Percentiles rank a stretch among this genome's conserved stretches.
phyloP scores from a whole-genome alignment of 2,888 invertebrate species.

The Falcaria lacertinaria region DNA sequence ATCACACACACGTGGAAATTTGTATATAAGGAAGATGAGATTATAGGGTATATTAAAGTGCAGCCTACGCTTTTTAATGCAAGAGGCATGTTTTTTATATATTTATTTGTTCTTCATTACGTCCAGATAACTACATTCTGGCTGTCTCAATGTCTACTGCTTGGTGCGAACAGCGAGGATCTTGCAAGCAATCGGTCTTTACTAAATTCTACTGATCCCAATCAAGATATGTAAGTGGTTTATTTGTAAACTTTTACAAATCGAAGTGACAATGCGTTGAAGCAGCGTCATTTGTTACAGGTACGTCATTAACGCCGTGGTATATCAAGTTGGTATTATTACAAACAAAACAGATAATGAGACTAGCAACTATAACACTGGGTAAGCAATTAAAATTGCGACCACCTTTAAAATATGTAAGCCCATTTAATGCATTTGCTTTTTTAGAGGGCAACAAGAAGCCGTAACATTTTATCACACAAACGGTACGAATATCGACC shows the following conservation, averaged over 20 bases:
- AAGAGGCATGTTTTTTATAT: no score
- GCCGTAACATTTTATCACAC: constrained; percentile 54
- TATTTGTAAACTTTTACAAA: no score
- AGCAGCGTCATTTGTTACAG: constrained; percentile 24
- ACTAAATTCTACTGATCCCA: constrained; percentile 27
- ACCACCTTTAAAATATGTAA: background rate
- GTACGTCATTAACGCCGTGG: constrained; percentile 65
- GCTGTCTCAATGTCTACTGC: constrained; percentile 7
- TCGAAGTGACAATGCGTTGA: background rate
- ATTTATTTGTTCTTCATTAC: no score
- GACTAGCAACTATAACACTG: constrained; percentile 24
- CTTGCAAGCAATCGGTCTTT: constrained; percentile 13
- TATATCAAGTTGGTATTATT: constrained; percentile 67
- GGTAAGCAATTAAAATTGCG: constrained; percentile 31
- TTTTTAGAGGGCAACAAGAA: constrained; percentile 55
- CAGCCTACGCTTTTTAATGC: no score
- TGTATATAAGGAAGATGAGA: no score
- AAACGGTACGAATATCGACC: constrained; percentile 52
- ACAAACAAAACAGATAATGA: constrained; percentile 54
- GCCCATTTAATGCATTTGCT: background rate
- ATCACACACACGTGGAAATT: no score
- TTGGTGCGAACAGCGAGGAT: constrained; percentile 5
- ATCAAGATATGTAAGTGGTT: constrained; percentile 41
- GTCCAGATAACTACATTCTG: constrained; percentile 11
- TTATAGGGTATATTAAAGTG: no score